Evolutionary conservation across 1,140 invertebrate species (phyloP), one percentile per base, ranked within the genome.

Genomic region (Spodoptera litura): DNA sequence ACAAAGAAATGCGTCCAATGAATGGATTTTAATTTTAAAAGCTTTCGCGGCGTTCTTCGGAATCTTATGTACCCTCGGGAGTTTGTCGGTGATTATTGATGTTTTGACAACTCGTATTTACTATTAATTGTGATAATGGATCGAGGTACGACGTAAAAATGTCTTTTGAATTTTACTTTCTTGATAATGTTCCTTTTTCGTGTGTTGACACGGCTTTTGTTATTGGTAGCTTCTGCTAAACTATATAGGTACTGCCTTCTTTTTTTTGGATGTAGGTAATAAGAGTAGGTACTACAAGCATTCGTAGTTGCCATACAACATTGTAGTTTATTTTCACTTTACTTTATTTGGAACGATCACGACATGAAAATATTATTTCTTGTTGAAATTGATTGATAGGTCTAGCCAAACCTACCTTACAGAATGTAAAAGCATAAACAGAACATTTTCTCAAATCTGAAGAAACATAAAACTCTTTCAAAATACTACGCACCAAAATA

Each of bases 21-120:
- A 93, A 93, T 93, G 86, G 86, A 82, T 84, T 82, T 88, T 91
- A 93, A 92, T 93, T 92, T 90, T 93, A 89, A 93, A 93, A 93
- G 92, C 92, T 92, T 93, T 93, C 87, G 88, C 87, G 83, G 83
- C 89, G 88, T 89, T 91, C 91, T 87, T 87, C 86, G 83, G 88
- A 87, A 87, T 90, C 89, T 86, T 77, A 84, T 78, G 83, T 73
- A 71, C 87, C 90, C 89, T 78, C 27, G 92, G 91, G 90, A 89
- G 20, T 80, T 66, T 78, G 15, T 53, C 76, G 71, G 76, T 84
- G 84, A 90, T 91, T 93, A 91, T 93, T 92, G 91, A 92, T 92
- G 91, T 92, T 92, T 91, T 92, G 92, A 92, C 91, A 87, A 85
- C 81, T 84, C 87, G 81, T 87, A 83, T 85, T 88, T 89, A 84